These are phyloP conservation scores for Cosmia pyralina DNA, from an alignment of 2,888 invertebrate genomes.

Conservation along the genomic window DNA sequence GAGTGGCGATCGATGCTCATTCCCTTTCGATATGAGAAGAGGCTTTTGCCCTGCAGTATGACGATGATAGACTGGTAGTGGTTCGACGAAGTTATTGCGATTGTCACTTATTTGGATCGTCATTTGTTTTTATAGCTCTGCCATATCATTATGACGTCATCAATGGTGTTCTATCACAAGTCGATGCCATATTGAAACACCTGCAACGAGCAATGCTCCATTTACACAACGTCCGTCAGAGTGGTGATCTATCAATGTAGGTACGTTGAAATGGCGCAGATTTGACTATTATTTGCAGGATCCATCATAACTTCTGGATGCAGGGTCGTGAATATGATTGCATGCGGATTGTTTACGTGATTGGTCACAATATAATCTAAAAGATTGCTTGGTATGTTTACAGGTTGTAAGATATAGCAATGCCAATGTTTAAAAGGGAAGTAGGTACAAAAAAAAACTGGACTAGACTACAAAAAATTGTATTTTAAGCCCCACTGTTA, in stretches of 20 bases:
- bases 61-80: no score
- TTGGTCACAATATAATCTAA: not conserved
- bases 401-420: no score
- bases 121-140: not conserved
- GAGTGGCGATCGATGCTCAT: no score
- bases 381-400: not conserved
- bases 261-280: constrained; percentile 32
- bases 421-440: not conserved
- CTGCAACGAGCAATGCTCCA: not conserved
- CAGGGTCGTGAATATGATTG: constrained; percentile 6
- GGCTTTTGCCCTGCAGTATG: no score
- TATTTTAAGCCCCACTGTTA: not conserved
- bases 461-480: not conserved
- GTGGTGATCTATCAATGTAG: constrained; percentile 41
- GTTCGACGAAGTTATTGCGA: constrained; percentile 4
- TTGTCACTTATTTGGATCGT: constrained; percentile 8
- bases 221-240: constrained; percentile 34
- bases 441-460: no score
- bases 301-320: constrained; percentile 39
- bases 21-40: no score
- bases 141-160: not conserved
- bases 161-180: not conserved
- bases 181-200: not conserved
- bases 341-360: not conserved
- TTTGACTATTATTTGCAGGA: constrained; percentile 48